phyloP scores from a whole-genome alignment of 1,140 invertebrate species.

The Cydia amplana region DNA sequence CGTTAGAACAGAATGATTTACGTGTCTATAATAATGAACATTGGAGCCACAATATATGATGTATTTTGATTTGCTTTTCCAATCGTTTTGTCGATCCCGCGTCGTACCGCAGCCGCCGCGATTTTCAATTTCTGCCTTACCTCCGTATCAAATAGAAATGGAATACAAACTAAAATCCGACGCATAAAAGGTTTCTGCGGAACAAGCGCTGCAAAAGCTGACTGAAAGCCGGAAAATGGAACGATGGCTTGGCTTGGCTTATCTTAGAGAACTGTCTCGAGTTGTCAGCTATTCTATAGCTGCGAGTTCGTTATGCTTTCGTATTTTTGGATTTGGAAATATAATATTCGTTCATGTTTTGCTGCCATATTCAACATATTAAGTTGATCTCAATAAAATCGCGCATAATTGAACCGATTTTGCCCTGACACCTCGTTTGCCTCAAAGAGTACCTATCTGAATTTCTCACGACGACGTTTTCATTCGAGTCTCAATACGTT shows the following conservation, averaged over 20 bases:
- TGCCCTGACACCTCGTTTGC: too few species aligned
- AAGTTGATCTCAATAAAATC: too few species aligned
- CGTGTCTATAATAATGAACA: background rate
- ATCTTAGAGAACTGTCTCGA: slow-evolving; percentile 10
- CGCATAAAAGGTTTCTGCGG: slow-evolving; percentile 9
- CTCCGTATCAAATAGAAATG: background rate
- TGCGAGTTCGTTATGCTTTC: background rate
- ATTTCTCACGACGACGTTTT: too few species aligned
- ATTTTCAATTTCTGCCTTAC: slow-evolving; percentile 5
- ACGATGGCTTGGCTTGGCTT: slow-evolving; percentile 2
- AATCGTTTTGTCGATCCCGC: background rate
- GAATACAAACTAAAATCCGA: slow-evolving; percentile 16
- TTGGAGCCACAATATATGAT: background rate
- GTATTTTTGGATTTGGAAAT: background rate
- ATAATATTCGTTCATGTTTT: background rate
- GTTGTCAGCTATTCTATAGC: background rate
- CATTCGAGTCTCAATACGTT: too few species aligned
- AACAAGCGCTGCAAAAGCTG: slow-evolving; percentile 7
- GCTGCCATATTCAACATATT: too few species aligned
- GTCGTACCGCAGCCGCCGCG: background rate
- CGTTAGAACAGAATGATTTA: background rate
- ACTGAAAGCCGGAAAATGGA: slow-evolving; percentile 13
- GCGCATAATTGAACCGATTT: too few species aligned
- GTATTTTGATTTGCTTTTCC: background rate
- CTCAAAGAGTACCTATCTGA: too few species aligned